These are phyloP conservation scores for Onthophagus taurus DNA, from an alignment of 1,140 invertebrate genomes.

Conservation along the genomic window DNA sequence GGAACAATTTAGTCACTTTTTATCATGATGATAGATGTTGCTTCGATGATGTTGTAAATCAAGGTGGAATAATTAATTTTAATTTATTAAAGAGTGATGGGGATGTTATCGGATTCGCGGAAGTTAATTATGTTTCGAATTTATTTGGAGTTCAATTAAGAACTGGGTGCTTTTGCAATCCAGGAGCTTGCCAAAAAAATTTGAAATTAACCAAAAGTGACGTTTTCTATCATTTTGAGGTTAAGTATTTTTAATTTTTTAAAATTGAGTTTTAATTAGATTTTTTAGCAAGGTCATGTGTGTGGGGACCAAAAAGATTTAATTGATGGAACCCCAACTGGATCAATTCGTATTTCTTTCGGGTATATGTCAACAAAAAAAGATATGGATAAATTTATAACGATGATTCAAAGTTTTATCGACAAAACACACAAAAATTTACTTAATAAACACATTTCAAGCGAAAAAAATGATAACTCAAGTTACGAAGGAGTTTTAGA, in stretches of 20 bases:
- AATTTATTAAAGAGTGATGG: constrained; percentile 72
- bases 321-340: constrained; percentile 82
- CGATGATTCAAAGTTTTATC: constrained; percentile 68
- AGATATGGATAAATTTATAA: constrained; percentile 63
- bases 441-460: neutral
- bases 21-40: constrained; percentile 64
- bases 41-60: constrained; percentile 52
- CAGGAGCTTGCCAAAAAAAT: constrained; percentile 85
- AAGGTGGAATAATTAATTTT: constrained; percentile 85
- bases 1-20: constrained; percentile 54
- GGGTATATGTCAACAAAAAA: constrained; percentile 77
- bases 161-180: constrained; percentile 95
- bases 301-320: constrained; percentile 88
- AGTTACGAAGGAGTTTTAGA: constrained; percentile 30
- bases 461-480: neutral
- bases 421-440: neutral
- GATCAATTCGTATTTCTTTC: constrained; percentile 85
- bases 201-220: constrained; percentile 59
- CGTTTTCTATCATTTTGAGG: constrained; percentile 67
- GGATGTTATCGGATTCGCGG: constrained; percentile 75
- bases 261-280: neutral
- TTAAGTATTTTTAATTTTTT: constrained; percentile 26
- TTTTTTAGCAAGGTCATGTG: constrained; percentile 68
- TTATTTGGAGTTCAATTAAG: constrained; percentile 78
- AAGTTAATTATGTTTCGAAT: constrained; percentile 58